phyloP scores from a whole-genome alignment of 2,797 vertebrate species.

The Sebastes elongatus region DNA sequence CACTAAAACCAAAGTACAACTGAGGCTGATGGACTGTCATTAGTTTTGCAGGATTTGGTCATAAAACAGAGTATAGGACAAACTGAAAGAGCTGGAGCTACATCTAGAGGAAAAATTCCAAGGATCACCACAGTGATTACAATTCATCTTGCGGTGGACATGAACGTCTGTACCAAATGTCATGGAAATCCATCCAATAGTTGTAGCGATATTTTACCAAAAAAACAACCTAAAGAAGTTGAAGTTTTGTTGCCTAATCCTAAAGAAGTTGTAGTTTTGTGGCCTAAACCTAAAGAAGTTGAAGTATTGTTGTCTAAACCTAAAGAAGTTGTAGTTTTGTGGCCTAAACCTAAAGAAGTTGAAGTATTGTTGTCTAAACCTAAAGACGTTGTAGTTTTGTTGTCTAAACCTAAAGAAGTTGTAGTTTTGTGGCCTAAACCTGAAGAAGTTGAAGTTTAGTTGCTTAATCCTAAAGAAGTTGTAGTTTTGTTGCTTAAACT shows the following conservation, averaged over 20 bases:
- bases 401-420: rapidly evolving
- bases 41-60: neutral
- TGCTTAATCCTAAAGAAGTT: rapidly evolving
- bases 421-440: rapidly evolving
- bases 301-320: rapidly evolving
- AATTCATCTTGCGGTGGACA: neutral
- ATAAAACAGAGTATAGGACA: neutral
- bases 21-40: too few species aligned
- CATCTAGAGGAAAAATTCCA: neutral
- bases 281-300: too few species aligned
- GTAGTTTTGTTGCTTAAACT: rapidly evolving
- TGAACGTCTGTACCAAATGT: neutral
- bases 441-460: too few species aligned
- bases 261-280: too few species aligned
- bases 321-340: too few species aligned
- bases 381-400: too few species aligned
- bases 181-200: neutral
- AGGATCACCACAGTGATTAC: neutral
- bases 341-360: rapidly evolving
- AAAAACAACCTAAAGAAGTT: neutral
- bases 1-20: too few species aligned
- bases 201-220: neutral
- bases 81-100: neutral
- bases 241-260: too few species aligned
- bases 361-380: rapidly evolving